Base-by-base conservation (phyloP, 2,113 vertebrate genomes). In the Rhinoptilus africanus region DNA sequence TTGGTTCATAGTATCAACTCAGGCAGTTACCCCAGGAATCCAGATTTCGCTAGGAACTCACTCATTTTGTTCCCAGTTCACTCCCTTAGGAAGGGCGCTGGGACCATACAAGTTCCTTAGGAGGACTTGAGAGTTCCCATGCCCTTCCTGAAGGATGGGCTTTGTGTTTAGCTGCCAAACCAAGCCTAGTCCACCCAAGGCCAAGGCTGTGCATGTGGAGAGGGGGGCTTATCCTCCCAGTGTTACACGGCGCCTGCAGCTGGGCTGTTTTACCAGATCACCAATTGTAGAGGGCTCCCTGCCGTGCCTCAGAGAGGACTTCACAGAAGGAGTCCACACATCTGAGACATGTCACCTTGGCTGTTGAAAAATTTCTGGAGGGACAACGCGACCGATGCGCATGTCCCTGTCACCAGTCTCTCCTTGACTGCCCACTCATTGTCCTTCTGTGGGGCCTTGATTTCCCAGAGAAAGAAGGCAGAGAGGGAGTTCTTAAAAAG, bases 171-270 rank as follows among this genome's bases (percentile, higher is more conserved):
- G 60, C 48, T 88, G 67, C 37, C 67, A 74, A 35, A 35, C 30
- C 71, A 77, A 72, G 60, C 72, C 63, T 37, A 47, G 78, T 22
- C 20, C 51, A 50, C 4, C 50, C 63, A 56, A 56, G 28, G 43
- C 66, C 39, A 57, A 47, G 26, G 84, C 24, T 12, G 47, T 48
- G 47, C 0, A 0, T 30, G 69, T 26, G 2, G 2, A 0, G 10
- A 20, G 23, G 6, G 67, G 32, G 12, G 39, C 20, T 72, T 28
- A 7, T 6, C 45, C 47, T 56, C 20, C 21, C 39, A 28, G 39
- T 26, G 64, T 59, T 19, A 48, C 24, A 0, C 3, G 15, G n/a
- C 47, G 60, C 67, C 47, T 26, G 56, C 37, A 30, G 12, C 5
- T 16, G 73, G 78, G 56, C 54, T 74, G 20, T 64, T 66, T 34